These are phyloP conservation scores for Drosophila yakuba DNA, from an alignment of 1,140 invertebrate genomes.

Conservation along the genomic window DNA sequence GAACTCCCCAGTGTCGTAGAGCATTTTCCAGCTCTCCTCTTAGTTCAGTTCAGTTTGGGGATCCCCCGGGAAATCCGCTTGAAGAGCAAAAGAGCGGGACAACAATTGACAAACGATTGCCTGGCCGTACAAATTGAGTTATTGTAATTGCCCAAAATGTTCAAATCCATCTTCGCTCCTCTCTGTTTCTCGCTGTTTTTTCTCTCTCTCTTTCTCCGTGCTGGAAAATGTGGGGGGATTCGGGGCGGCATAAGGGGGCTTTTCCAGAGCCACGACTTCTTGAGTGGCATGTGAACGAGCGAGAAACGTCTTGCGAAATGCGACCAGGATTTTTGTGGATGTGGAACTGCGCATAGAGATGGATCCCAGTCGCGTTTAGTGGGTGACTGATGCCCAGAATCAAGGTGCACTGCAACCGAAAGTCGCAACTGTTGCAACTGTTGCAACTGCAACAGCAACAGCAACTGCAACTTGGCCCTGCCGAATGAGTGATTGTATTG, in stretches of 20 bases:
- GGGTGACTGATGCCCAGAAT: constrained; percentile 74
- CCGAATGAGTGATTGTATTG: constrained; percentile 70
- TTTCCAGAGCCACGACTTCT: constrained; percentile 77
- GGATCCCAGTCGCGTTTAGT: constrained; percentile 65
- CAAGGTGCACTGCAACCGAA: constrained; percentile 72
- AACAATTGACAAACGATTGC: constrained; percentile 68
- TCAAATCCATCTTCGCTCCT: constrained; percentile 68
- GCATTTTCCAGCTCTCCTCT: constrained; percentile 6
- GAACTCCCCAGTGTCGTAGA: not conserved
- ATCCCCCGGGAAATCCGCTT: constrained; percentile 8
- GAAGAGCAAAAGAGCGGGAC: not conserved
- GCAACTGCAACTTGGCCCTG: constrained; percentile 8
- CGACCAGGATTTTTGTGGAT: constrained; percentile 22
- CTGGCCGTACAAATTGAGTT: constrained; percentile 76
- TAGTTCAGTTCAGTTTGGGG: no score
- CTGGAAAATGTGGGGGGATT: not conserved
- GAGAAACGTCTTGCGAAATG: constrained; percentile 40
- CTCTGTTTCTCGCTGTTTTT: constrained; percentile 3
- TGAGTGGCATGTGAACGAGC: constrained; percentile 80
- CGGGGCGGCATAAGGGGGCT: constrained; percentile 2
- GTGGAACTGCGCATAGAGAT: constrained; percentile 44
- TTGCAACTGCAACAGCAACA: constrained; percentile 8
- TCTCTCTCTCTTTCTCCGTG: constrained; percentile 12
- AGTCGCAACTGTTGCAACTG: constrained; percentile 42
- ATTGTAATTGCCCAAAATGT: constrained; percentile 80